A percentile compares a stretch with the other conserved stretches of the same genome.
Evolutionary conservation across 1,140 invertebrate species (phyloP).

Genomic region (Atopsyche davidsoni): DNA sequence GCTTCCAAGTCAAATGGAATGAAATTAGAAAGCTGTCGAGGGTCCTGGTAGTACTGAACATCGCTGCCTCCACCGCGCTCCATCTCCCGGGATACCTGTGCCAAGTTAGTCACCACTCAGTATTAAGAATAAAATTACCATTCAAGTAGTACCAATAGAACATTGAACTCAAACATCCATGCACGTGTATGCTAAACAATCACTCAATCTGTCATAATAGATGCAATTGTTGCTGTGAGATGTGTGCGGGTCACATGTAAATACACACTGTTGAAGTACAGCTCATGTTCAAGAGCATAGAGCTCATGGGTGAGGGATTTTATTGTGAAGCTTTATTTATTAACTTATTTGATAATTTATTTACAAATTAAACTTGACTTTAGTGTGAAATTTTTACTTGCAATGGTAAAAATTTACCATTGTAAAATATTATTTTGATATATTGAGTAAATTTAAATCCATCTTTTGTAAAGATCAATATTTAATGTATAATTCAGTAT

Average conservation of each 20-base stretch:
- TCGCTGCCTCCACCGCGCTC: conserved; percentile 39
- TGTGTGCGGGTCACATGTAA: background rate
- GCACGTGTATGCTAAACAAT: background rate
- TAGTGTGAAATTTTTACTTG: too few species aligned
- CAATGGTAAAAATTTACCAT: too few species aligned
- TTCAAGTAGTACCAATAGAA: background rate
- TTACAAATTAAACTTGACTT: too few species aligned
- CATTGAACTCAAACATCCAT: background rate
- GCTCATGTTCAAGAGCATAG: too few species aligned
- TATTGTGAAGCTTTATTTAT: too few species aligned
- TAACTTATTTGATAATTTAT: too few species aligned
- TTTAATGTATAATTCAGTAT: too few species aligned
- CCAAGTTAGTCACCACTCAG: conserved; percentile 1
- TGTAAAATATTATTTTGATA: too few species aligned
- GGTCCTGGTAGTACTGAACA: conserved; percentile 39
- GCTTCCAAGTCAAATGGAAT: conserved; percentile 45
- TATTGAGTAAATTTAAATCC: too few species aligned
- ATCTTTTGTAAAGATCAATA: too few species aligned
- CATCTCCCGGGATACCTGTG: conserved; percentile 42
- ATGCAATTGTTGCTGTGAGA: background rate
- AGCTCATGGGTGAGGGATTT: too few species aligned
- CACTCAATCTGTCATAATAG: background rate
- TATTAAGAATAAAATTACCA: background rate
- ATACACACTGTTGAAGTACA: too few species aligned
- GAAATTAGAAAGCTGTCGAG: conserved; percentile 40